Evolutionary conservation across 2,888 invertebrate species (phyloP).

Genomic region (Coremacera marginata): DNA sequence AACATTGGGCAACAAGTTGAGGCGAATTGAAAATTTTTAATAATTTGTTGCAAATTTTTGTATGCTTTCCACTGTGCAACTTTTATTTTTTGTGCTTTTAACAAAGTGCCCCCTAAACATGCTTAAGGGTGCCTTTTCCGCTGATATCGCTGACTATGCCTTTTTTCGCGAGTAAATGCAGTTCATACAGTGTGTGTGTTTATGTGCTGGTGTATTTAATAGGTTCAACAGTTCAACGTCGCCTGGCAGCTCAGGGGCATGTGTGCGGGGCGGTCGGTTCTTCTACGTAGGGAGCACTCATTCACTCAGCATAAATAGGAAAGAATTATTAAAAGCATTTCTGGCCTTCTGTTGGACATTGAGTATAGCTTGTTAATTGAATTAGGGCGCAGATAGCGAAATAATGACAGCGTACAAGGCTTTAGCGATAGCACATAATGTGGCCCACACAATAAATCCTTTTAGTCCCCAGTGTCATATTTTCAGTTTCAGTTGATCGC

Average conservation of each 20-base stretch:
- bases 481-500: neutral
- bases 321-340: slow-evolving; percentile 40
- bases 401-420: slow-evolving; percentile 43
- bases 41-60: neutral
- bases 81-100: neutral
- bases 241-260: neutral
- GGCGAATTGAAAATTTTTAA: neutral
- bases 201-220: neutral
- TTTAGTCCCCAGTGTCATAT: slow-evolving; percentile 34
- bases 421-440: slow-evolving; percentile 40
- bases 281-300: neutral
- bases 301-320: slow-evolving; percentile 35
- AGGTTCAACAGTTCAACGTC: slow-evolving; percentile 8
- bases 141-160: slow-evolving; percentile 5
- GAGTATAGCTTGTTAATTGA: slow-evolving; percentile 56
- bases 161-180: neutral
- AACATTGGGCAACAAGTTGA: neutral
- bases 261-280: neutral
- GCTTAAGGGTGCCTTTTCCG: slow-evolving; percentile 15
- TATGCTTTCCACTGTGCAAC: neutral
- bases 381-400: slow-evolving; percentile 48
- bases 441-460: slow-evolving; percentile 39
- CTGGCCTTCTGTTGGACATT: slow-evolving; percentile 36
- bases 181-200: neutral
- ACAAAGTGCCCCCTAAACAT: slow-evolving; percentile 20